phyloP scores from a whole-genome alignment of 1,140 invertebrate species.

The Cydia splendana region DNA sequence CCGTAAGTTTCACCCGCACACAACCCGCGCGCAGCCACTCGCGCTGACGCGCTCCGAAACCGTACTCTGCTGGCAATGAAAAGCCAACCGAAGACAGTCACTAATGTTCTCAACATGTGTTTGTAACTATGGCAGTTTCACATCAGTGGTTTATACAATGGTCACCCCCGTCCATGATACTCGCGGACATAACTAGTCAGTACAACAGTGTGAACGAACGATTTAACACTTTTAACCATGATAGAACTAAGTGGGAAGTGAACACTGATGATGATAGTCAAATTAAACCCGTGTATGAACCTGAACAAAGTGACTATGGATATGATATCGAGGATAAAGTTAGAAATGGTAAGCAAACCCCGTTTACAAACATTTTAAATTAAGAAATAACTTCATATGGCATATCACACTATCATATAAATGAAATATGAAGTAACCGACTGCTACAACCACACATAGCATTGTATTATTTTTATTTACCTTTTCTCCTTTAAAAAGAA shows the following conservation, averaged over 20 bases:
- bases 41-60: background rate
- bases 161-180: conserved; percentile 59
- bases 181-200: conserved; percentile 61
- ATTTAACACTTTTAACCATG: conserved; percentile 46
- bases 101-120: conserved; percentile 34
- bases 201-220: conserved; percentile 55
- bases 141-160: conserved; percentile 76
- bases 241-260: conserved; percentile 43
- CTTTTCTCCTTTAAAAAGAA: too few relatives aligned
- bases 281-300: background rate
- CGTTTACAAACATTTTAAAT: too few relatives aligned
- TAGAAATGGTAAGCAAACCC: conserved; percentile 29
- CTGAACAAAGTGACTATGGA: conserved; percentile 13
- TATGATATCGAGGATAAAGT: background rate
- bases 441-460: too few relatives aligned
- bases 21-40: background rate
- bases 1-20: conserved; percentile 10
- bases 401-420: too few relatives aligned
- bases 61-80: background rate
- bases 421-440: too few relatives aligned
- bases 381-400: too few relatives aligned
- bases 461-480: too few relatives aligned
- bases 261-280: conserved; percentile 18
- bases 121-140: conserved; percentile 57
- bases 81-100: background rate